A percentile compares a stretch with the other conserved stretches of the same genome.
Conservation (phyloP, 2,113 vertebrate genomes). For the Nycticorax nycticorax region DNA sequence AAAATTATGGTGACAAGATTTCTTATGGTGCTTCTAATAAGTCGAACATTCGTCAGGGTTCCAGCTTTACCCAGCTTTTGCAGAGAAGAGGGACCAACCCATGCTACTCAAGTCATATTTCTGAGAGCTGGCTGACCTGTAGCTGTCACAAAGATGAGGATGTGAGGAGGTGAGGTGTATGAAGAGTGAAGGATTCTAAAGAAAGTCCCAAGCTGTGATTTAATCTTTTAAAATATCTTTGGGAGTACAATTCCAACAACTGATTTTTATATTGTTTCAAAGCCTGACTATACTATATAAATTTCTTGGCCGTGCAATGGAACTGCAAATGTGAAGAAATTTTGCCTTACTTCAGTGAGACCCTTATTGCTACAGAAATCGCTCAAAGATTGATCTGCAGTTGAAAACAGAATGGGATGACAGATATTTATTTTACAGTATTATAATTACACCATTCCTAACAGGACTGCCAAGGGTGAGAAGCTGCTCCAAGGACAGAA, state of each 20-base stretch:
- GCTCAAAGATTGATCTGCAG: neutral
- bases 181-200: neutral
- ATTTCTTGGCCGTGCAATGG: neutral
- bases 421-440: neutral
- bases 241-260: neutral
- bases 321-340: neutral
- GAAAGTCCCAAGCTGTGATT: neutral
- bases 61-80: neutral
- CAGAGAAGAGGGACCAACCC: neutral
- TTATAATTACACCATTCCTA: neutral
- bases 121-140: neutral
- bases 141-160: neutral
- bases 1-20: neutral
- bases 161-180: accelerated
- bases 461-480: neutral
- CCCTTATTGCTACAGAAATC: neutral
- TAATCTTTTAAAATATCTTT: neutral
- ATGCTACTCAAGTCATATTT: neutral
- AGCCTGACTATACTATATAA: neutral
- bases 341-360: neutral
- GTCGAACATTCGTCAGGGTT: neutral
- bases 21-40: neutral
- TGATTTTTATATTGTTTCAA: neutral
- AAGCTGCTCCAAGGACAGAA: neutral
- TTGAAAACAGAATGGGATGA: neutral